A percentile compares a stretch with the other conserved stretches of the same genome.
Conservation (phyloP, 2,888 invertebrate species). For the Erebia ligea region DNA sequence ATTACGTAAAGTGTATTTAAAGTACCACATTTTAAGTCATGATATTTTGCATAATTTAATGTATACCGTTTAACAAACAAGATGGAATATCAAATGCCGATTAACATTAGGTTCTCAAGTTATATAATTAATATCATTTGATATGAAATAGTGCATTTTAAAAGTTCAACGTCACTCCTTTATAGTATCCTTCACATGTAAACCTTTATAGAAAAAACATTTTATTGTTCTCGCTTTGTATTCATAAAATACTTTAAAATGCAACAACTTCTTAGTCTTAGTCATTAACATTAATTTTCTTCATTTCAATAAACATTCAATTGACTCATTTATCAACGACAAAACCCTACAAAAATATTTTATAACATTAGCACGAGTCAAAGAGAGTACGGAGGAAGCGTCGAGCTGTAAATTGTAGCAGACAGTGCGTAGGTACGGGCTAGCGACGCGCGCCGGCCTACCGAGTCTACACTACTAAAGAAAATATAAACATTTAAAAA, state of each 20-base stretch:
- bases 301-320: conserved; percentile 82
- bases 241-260: conserved; percentile 82
- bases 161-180: conserved; percentile 67
- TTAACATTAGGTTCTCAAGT: conserved; percentile 60
- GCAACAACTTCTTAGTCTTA: conserved; percentile 83
- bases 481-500: conserved; percentile 79
- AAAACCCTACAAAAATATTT: conserved; percentile 83
- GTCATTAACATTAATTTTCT: conserved; percentile 77
- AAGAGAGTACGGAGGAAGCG: conserved; percentile 65
- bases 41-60: conserved; percentile 56
- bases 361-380: conserved; percentile 79
- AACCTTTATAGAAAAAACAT: conserved; percentile 81
- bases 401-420: conserved; percentile 42
- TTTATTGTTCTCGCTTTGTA: conserved; percentile 82
- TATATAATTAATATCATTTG: conserved; percentile 66
- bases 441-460: conserved; percentile 45
- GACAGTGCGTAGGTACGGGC: conserved; percentile 44
- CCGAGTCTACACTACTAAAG: conserved; percentile 65
- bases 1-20: conserved; percentile 49
- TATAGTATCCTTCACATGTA: conserved; percentile 74
- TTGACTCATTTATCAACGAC: conserved; percentile 82
- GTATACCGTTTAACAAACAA: conserved; percentile 76
- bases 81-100: conserved; percentile 73
- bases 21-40: conserved; percentile 52
- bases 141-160: conserved; percentile 77